Conservation (phyloP, 2,797 vertebrate genomes). For the Loris lydekkerianus region DNA sequence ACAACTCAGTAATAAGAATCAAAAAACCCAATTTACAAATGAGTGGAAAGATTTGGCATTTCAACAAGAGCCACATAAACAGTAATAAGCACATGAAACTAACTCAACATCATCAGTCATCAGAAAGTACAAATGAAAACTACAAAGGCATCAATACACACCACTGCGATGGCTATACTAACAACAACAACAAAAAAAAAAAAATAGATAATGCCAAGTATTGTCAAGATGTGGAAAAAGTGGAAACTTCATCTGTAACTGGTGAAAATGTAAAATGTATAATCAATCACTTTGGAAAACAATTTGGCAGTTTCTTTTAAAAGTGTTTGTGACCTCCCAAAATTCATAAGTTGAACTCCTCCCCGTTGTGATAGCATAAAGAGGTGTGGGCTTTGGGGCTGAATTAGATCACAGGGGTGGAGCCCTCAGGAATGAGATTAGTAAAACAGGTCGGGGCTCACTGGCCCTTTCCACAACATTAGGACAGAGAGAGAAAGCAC, state of each 20-base stretch:
- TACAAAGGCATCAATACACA: background rate
- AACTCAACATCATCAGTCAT: background rate
- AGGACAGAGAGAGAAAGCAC: background rate
- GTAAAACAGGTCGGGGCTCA: background rate
- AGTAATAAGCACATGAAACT: background rate
- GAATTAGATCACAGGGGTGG: background rate
- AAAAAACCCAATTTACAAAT: slow-evolving; percentile 21
- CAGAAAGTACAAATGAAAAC: background rate
- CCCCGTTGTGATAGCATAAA: too few relatives aligned
- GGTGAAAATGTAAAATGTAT: background rate
- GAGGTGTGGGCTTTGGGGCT: background rate
- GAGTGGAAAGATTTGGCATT: background rate
- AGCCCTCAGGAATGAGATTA: background rate
- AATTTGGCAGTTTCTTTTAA: background rate
- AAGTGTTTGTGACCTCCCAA: background rate
- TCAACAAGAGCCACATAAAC: background rate
- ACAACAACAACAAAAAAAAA: background rate
- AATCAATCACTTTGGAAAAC: background rate
- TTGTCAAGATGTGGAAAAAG: background rate
- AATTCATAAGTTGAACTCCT: background rate
- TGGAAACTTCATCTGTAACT: background rate
- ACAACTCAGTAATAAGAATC: background rate
- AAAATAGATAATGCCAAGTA: background rate
- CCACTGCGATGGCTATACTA: background rate
- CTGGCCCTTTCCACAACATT: background rate